Conservation (phyloP, 1,140 invertebrate genomes). For the Eubasilissa regina region DNA sequence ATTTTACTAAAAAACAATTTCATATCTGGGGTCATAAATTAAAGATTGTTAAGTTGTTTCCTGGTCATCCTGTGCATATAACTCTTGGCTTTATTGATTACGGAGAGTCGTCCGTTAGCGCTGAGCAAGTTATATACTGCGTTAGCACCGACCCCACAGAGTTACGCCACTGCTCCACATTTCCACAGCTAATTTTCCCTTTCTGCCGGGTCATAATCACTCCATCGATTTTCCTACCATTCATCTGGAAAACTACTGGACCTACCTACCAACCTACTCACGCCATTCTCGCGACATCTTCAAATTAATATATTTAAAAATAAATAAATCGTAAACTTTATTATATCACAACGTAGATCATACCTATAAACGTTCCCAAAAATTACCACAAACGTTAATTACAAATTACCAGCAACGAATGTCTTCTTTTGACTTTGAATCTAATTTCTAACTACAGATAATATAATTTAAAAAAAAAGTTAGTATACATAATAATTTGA, state of each 20-base stretch:
- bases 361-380: too few species aligned
- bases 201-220: slow-evolving; percentile 16
- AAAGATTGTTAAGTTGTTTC: slow-evolving; percentile 20
- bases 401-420: too few species aligned
- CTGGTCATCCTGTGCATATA: slow-evolving; percentile 56
- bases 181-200: slow-evolving; percentile 35
- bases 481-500: too few species aligned
- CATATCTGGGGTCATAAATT: slow-evolving; percentile 40
- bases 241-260: slow-evolving; percentile 16
- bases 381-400: too few species aligned
- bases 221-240: slow-evolving; percentile 9
- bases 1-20: not conserved
- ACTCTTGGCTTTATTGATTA: slow-evolving; percentile 61
- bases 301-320: too few species aligned
- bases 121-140: slow-evolving; percentile 55
- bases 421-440: too few species aligned
- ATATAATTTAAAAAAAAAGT: too few species aligned
- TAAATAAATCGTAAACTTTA: too few species aligned
- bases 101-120: slow-evolving; percentile 58
- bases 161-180: slow-evolving; percentile 51
- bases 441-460: too few species aligned
- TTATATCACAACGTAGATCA: too few species aligned
- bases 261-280: not conserved
- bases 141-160: slow-evolving; percentile 13
- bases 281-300: too few species aligned